Percentiles rank a stretch among this genome's conserved stretches.
These are phyloP conservation scores for Bursaphelenchus okinawaensis DNA, from an alignment of 2,888 invertebrate species.

Conservation along the genomic window DNA sequence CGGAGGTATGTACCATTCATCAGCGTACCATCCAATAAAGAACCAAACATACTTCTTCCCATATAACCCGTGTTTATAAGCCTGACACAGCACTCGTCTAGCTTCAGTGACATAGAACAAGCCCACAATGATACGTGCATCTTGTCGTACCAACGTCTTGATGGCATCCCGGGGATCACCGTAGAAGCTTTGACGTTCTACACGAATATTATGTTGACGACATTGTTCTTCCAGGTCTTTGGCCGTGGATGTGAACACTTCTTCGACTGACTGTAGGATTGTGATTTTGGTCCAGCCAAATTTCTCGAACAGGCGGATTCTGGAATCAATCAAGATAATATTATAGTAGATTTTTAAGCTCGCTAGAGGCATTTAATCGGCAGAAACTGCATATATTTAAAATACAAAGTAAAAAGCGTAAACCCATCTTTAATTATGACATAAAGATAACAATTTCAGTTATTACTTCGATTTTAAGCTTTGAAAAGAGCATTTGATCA, in stretches of 20 bases:
- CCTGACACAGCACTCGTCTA: conserved; percentile 79
- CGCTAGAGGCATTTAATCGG: too few relatives aligned
- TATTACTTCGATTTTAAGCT: too few relatives aligned
- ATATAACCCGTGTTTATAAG: conserved; percentile 81
- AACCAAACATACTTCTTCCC: conserved; percentile 97
- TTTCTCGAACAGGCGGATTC: conserved; percentile 90
- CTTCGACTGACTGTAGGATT: conserved; percentile 94
- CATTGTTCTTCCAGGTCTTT: conserved; percentile 87
- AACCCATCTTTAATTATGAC: too few relatives aligned
- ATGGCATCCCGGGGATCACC: conserved; percentile 91
- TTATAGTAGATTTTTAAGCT: too few relatives aligned
- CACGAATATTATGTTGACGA: conserved; percentile 84
- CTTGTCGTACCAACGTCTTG: conserved; percentile 81
- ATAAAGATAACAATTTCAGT: too few relatives aligned
- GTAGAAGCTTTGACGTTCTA: conserved; percentile 89
- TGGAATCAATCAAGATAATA: conserved; percentile 17
- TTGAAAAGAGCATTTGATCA: too few relatives aligned
- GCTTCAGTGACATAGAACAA: conserved; percentile 97
- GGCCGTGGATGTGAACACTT: conserved; percentile 74
- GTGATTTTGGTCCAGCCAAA: conserved; percentile 96
- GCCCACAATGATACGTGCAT: conserved; percentile 94
- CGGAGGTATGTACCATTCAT: conserved; percentile 92
- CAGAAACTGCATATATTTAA: too few relatives aligned
- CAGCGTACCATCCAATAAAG: conserved; percentile 99
- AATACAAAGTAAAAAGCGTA: too few relatives aligned